Percentiles rank a stretch among this genome's conserved stretches.
Evolutionary conservation across 2,888 invertebrate species (phyloP).

Genomic region (Tholera decimalis): DNA sequence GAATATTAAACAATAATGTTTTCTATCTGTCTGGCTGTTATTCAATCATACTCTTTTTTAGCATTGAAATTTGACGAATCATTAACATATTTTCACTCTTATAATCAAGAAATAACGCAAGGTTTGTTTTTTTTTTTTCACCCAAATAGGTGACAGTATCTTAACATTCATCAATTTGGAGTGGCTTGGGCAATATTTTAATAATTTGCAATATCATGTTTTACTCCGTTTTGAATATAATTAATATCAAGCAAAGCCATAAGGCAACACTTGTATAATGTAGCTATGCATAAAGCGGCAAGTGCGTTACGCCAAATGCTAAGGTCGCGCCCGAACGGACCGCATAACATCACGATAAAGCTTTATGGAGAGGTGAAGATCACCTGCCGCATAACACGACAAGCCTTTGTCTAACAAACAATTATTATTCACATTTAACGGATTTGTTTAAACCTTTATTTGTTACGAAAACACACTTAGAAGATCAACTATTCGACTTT

Average conservation of each 20-base stretch:
- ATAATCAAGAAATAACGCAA: too few species aligned
- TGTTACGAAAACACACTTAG: conserved; percentile 42
- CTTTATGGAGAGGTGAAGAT: conserved; percentile 70
- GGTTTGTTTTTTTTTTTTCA: too few species aligned
- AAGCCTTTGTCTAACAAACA: conserved; percentile 51
- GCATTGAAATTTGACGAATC: too few species aligned
- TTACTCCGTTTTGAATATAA: too few species aligned
- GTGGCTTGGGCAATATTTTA: too few species aligned
- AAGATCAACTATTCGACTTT: conserved; percentile 29
- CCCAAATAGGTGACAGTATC: too few species aligned
- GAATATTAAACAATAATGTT: neutral
- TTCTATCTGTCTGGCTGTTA: conserved; percentile 16
- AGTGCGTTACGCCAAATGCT: conserved; percentile 76
- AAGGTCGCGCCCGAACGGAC: conserved; percentile 78
- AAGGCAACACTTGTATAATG: conserved; percentile 36
- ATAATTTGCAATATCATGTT: too few species aligned
- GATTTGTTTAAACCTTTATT: conserved; percentile 18
- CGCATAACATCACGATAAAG: conserved; percentile 79
- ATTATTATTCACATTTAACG: conserved; percentile 36
- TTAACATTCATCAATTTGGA: too few species aligned
- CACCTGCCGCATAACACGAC: conserved; percentile 61
- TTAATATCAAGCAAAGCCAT: too few species aligned
- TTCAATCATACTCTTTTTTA: too few species aligned
- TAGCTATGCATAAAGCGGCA: conserved; percentile 19
- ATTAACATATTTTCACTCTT: too few species aligned